Conservation (phyloP, 2,113 vertebrate genomes). For the Centropus unirufus region DNA sequence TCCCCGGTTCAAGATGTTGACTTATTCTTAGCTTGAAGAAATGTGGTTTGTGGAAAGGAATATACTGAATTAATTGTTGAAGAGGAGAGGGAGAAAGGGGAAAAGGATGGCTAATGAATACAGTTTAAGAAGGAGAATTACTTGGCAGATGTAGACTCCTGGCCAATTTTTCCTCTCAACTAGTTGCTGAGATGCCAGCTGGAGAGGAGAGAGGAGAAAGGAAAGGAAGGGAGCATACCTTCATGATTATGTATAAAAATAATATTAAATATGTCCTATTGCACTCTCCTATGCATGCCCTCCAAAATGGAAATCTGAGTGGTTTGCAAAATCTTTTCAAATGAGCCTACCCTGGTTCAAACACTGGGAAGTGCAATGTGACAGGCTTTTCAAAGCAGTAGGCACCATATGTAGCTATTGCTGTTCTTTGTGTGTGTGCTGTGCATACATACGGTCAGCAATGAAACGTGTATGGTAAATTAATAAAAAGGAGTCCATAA, state of each 20-base stretch:
- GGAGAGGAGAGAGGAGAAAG: background rate
- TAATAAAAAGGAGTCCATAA: constrained; percentile 36
- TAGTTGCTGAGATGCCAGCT: background rate
- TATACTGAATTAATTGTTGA: background rate
- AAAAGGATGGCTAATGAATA: background rate
- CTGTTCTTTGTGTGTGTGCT: background rate
- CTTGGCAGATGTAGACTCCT: background rate
- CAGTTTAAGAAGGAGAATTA: background rate
- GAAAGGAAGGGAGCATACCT: background rate
- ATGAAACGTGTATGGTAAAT: background rate
- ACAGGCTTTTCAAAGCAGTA: background rate
- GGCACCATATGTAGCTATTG: background rate
- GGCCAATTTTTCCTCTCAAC: constrained; percentile 31
- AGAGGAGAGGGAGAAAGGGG: background rate
- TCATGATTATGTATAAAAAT: constrained; percentile 27
- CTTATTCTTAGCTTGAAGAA: background rate
- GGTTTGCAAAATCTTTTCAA: constrained; percentile 32
- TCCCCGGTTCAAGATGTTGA: background rate
- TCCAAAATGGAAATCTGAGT: background rate
- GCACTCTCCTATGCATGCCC: background rate
- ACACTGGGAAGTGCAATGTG: background rate
- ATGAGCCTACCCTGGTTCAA: background rate
- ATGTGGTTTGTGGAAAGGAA: background rate
- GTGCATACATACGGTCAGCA: background rate
- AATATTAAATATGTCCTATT: background rate